Evolutionary conservation across 1,140 invertebrate species (phyloP).

Genomic region (Trichonephila inaurata): DNA sequence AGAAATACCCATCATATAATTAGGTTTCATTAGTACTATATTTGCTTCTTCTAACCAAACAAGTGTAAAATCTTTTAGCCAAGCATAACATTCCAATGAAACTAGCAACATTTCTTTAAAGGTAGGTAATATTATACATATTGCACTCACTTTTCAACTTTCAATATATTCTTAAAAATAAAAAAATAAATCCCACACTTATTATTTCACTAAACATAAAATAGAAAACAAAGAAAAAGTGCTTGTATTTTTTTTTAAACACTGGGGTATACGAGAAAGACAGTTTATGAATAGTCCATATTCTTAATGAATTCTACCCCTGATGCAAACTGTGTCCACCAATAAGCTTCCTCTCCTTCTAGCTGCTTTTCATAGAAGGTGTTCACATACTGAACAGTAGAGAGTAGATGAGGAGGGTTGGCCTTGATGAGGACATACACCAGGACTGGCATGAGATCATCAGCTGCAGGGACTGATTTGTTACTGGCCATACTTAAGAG

Average conservation of each 20-base stretch:
- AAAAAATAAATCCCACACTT: background rate
- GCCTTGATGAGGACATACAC: constrained; percentile 98
- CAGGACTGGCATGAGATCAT: constrained; percentile 97
- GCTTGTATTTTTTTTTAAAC: background rate
- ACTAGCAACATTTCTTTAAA: background rate
- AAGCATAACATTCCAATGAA: background rate
- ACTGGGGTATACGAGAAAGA: background rate
- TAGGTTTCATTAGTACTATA: too few species aligned
- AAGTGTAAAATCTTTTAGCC: too few species aligned
- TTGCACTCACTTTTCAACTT: too few species aligned
- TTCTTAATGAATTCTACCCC: constrained; percentile 99
- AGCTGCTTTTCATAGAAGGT: constrained; percentile 93
- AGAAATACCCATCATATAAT: too few species aligned
- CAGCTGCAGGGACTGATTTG: constrained; percentile 93
- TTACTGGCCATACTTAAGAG: constrained; percentile 90
- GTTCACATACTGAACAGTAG: constrained; percentile 97
- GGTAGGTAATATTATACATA: too few species aligned
- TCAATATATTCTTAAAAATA: background rate
- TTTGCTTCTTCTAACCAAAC: too few species aligned
- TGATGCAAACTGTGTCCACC: constrained; percentile 99
- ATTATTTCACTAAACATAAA: background rate
- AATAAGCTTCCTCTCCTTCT: constrained; percentile 96
- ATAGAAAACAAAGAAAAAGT: background rate
- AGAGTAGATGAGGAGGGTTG: constrained; percentile 96
- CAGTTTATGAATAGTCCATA: constrained; percentile 87